These are phyloP conservation scores for Cheirogaleus major DNA, from an alignment of 2,797 vertebrate genomes.

Conservation along the genomic window DNA sequence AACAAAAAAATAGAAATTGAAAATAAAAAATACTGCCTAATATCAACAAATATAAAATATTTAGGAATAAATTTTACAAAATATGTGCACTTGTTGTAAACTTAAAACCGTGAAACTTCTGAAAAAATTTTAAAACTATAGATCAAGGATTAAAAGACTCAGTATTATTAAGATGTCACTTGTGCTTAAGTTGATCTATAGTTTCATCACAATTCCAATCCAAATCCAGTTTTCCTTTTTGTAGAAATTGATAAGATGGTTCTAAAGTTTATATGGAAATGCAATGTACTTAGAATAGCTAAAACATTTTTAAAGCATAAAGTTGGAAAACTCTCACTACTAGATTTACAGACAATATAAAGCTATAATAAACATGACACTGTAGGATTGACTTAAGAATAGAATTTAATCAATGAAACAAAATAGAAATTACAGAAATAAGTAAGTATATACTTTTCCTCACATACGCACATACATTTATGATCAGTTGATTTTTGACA, in stretches of 20 bases:
- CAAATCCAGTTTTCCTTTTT: not conserved
- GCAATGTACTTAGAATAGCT: not conserved
- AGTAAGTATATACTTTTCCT: not conserved
- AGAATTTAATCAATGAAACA: slow-evolving; percentile 7
- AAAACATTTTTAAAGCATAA: not conserved
- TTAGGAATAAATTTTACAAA: not conserved
- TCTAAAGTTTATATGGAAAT: not conserved
- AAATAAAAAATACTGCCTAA: not conserved
- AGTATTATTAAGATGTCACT: not conserved
- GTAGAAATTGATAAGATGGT: not conserved
- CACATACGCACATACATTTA: not conserved
- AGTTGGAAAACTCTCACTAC: not conserved
- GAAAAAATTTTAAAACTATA: not conserved
- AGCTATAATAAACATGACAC: not conserved
- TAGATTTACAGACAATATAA: not conserved
- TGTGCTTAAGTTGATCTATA: not conserved
- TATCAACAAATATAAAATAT: not conserved
- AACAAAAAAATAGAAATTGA: not conserved
- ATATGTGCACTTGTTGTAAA: not conserved
- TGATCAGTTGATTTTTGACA: not conserved
- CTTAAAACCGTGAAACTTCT: not conserved
- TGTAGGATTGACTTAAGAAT: not conserved
- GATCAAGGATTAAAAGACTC: not conserved
- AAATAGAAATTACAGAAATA: not conserved
- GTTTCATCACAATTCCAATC: not conserved